Evolutionary conservation across 92 coral and sea anemone genomes (phyloP).

Genomic region (Pocillopora grandis): DNA sequence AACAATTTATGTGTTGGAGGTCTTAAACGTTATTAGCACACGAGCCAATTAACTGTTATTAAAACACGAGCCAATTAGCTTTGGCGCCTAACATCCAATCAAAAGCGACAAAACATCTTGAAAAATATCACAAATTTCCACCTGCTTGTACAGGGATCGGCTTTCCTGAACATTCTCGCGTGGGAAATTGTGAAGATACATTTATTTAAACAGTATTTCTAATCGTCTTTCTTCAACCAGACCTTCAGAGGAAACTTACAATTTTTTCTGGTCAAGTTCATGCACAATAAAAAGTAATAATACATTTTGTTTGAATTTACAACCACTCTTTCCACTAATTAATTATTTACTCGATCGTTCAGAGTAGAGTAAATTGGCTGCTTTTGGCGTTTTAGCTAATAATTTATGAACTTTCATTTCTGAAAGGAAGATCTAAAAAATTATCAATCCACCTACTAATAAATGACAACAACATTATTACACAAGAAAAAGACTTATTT

Average conservation of each 20-base stretch:
- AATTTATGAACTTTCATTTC: constrained; percentile 38
- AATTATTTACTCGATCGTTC: constrained; percentile 29
- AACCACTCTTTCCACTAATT: constrained; percentile 2
- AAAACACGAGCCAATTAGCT: constrained; percentile 32
- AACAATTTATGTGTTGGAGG: constrained; percentile 32
- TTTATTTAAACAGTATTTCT: neutral
- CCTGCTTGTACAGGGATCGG: constrained; percentile 18
- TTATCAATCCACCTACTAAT: constrained; percentile 18
- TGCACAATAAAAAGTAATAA: neutral
- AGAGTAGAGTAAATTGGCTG: constrained; percentile 33
- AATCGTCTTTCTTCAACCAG: neutral
- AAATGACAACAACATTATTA: constrained; percentile 10
- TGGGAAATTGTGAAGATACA: neutral
- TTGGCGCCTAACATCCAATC: constrained; percentile 30
- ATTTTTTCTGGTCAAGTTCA: neutral
- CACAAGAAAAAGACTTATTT: neutral
- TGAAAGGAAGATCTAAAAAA: constrained; percentile 22
- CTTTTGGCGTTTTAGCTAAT: constrained; percentile 39
- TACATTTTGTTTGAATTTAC: constrained; percentile 3
- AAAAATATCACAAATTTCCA: constrained; percentile 25
- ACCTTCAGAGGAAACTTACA: too few species aligned
- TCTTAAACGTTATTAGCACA: constrained; percentile 36
- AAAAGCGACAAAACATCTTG: constrained; percentile 2
- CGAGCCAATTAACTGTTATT: constrained; percentile 38
- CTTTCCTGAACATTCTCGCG: neutral